Percentiles rank a stretch among this genome's conserved stretches.
phyloP scores from a whole-genome alignment of 1,140 invertebrate genomes.

The Oncopodura yosiiana region DNA sequence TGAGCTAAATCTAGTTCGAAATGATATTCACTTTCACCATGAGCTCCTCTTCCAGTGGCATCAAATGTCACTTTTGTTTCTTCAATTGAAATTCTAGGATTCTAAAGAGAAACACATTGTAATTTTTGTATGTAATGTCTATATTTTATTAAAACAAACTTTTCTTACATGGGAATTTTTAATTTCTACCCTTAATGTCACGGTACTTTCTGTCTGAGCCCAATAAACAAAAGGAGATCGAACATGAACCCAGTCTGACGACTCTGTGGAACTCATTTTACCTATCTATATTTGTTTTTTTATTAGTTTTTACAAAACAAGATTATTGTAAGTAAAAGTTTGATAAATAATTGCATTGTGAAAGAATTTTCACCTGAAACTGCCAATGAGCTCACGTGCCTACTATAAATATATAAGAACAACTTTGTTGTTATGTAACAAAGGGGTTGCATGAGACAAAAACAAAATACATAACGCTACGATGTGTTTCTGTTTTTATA shows the following conservation, averaged over 20 bases:
- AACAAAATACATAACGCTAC: too few species aligned
- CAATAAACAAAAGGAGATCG: conserved; percentile 82
- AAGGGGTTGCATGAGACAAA: too few species aligned
- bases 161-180: conserved; percentile 60
- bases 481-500: too few species aligned
- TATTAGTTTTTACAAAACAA: too few species aligned
- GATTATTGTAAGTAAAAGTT: too few species aligned
- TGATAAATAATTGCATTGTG: too few species aligned
- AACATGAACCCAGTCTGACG: conserved; percentile 33
- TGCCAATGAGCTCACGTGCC: too few species aligned
- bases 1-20: conserved; percentile 63
- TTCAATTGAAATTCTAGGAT: conserved; percentile 40
- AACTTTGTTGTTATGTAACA: too few species aligned
- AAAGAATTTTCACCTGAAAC: too few species aligned
- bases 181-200: conserved; percentile 73
- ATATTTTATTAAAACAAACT: neutral
- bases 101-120: conserved; percentile 28
- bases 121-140: neutral
- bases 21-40: conserved; percentile 47
- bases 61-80: conserved; percentile 39
- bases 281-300: too few species aligned
- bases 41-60: conserved; percentile 39
- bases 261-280: too few species aligned
- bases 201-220: conserved; percentile 68
- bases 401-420: too few species aligned